phyloP scores from a whole-genome alignment of 2,888 invertebrate species.

The Zonitis immaculata region DNA sequence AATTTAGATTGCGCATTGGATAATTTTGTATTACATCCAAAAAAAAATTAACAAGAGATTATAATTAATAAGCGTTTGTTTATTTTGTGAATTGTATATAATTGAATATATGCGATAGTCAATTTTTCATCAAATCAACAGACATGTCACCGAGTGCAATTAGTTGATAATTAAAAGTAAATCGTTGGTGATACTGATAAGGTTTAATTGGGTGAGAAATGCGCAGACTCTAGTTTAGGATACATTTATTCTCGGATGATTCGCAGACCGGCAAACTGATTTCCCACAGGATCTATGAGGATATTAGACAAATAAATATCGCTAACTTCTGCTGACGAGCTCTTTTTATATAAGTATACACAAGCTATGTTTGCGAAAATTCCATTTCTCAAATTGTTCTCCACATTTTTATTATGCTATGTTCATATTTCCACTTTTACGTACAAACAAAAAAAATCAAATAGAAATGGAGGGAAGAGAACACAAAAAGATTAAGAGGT shows the following conservation, averaged over 20 bases:
- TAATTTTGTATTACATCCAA: no score
- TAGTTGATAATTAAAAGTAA: slow-evolving; percentile 20
- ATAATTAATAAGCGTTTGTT: no score
- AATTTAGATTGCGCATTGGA: not conserved
- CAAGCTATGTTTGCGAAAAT: not conserved
- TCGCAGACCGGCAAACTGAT: slow-evolving; percentile 37
- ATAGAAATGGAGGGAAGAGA: not conserved
- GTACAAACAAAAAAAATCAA: not conserved
- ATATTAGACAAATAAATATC: slow-evolving; percentile 45
- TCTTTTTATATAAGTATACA: slow-evolving; percentile 27
- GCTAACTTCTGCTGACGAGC: slow-evolving; percentile 41
- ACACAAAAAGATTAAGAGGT: no score
- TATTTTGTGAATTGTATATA: no score
- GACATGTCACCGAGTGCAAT: slow-evolving; percentile 7
- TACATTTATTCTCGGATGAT: slow-evolving; percentile 34
- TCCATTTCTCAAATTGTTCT: not conserved
- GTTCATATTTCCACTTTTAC: not conserved
- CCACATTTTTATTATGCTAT: not conserved
- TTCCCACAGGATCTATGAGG: slow-evolving; percentile 45
- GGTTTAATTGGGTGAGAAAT: slow-evolving; percentile 22
- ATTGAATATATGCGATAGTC: not conserved
- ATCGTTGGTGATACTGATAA: slow-evolving; percentile 19
- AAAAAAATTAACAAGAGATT: no score
- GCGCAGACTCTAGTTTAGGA: slow-evolving; percentile 22
- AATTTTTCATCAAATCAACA: not conserved